phyloP scores from a whole-genome alignment of 1,140 invertebrate genomes.

The Pantala flavescens region DNA sequence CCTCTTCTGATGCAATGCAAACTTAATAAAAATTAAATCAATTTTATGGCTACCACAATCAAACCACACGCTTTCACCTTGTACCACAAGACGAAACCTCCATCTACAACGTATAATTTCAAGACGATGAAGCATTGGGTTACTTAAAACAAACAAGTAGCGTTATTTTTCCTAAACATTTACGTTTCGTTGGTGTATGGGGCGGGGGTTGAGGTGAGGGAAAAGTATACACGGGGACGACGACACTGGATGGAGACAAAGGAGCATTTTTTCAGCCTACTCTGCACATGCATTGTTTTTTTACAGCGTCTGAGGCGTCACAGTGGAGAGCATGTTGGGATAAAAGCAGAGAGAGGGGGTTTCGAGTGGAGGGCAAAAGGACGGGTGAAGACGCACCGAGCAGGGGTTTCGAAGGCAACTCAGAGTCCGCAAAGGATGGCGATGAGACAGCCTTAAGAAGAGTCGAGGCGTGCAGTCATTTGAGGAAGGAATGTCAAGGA shows the following conservation, averaged over 20 bases:
- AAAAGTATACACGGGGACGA: not conserved
- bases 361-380: not conserved
- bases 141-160: too few species aligned
- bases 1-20: too few species aligned
- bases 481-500: too few species aligned
- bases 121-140: too few species aligned
- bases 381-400: not conserved
- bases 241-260: not conserved
- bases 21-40: too few species aligned
- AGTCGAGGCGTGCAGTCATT: not conserved
- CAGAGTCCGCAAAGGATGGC: not conserved
- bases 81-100: too few species aligned
- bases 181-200: not conserved
- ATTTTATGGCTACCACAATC: too few species aligned
- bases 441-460: not conserved
- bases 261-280: not conserved
- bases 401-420: not conserved
- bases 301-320: not conserved
- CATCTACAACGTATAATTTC: too few species aligned
- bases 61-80: too few species aligned
- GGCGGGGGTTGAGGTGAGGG: not conserved
- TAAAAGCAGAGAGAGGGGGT: not conserved
- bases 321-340: not conserved
- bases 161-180: too few species aligned
- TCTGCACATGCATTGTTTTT: conserved; percentile 5